Conservation (phyloP, 2,888 invertebrate genomes). For the Philereme transversata region DNA sequence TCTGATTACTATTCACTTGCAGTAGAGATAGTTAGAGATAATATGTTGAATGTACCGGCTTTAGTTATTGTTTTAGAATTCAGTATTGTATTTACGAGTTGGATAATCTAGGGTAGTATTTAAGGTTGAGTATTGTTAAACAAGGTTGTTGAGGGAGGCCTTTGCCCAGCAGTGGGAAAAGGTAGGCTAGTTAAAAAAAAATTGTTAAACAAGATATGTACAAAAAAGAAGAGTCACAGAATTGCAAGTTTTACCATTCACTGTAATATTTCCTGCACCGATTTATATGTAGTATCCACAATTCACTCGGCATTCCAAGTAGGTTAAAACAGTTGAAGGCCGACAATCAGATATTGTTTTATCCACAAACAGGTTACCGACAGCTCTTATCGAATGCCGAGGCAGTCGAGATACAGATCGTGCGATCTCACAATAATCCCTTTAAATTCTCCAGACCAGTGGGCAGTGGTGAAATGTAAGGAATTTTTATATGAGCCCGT, state of each 20-base stretch:
- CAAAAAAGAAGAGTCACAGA: no score
- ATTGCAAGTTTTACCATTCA: not conserved
- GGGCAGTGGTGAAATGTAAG: constrained; percentile 57
- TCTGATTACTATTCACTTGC: constrained; percentile 7
- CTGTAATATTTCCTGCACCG: not conserved
- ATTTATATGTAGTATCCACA: not conserved
- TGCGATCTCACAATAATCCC: constrained; percentile 50
- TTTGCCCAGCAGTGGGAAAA: no score
- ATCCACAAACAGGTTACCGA: constrained; percentile 44
- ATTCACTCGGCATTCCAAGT: constrained; percentile 10
- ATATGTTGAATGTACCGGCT: constrained; percentile 1
- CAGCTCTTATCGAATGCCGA: constrained; percentile 49
- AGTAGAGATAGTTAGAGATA: constrained; percentile 1
- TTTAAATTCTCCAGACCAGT: constrained; percentile 48
- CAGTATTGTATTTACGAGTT: no score
- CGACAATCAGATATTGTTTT: constrained; percentile 40
- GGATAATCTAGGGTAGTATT: no score
- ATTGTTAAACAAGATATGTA: no score
- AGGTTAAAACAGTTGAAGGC: constrained; percentile 38
- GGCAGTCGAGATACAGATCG: constrained; percentile 41
- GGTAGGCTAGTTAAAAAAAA: no score
- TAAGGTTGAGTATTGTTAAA: no score
- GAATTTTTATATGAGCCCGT: constrained; percentile 65
- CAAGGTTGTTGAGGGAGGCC: no score
- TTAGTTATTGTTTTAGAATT: not conserved